Evolutionary conservation across 2,113 vertebrate species (phyloP), one percentile per base, ranked within the genome.

Genomic region (Hippocampus barbouri): DNA sequence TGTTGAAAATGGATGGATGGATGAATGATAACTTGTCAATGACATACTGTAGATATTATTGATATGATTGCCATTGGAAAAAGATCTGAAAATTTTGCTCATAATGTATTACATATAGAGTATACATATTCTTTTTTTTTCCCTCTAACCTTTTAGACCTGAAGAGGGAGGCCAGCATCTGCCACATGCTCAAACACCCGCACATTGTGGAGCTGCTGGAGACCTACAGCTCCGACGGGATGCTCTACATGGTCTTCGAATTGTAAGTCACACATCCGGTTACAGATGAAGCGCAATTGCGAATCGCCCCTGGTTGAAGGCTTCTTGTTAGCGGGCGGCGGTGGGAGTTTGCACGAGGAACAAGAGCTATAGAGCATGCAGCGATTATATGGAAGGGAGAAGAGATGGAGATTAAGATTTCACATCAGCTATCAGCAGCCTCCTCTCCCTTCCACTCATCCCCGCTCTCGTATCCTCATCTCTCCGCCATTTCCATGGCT

Each of bases 221-320:
- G 90, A 99, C 97, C 1, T 99, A 98, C 93, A 99, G 97, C 89
- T 98, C 97, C 51, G 97, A 99, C 87, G 97, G 97, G 87, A 99
- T 99, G 97, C 96, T 99, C 89, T 99, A 98, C 90, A 99, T 99
- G 97, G 97, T 99, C 71, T 99, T 99, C 64, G 97, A 99, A 92
- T 98, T 96, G 97, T 99, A 94, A 97, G 97, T 96, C 76, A 83
- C n/a, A 16, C 8, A 15, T 5, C 41, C 4, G 43, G 4, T 4
- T 38, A 18, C 43, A 21, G 45, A 51, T 6, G 21, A 27, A 20
- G 18, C 51, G 2, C 51, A 53, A 53, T 53, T 53, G 51, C 9
- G 20, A n/a, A 84, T 84, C 74, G 66, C 60, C 62, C 4, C 41
- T 61, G 75, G 73, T 79, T 64, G 63, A 73, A 77, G 76, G n/a